phyloP scores from a whole-genome alignment of 2,113 vertebrate genomes.

The Ascaphus truei region DNA sequence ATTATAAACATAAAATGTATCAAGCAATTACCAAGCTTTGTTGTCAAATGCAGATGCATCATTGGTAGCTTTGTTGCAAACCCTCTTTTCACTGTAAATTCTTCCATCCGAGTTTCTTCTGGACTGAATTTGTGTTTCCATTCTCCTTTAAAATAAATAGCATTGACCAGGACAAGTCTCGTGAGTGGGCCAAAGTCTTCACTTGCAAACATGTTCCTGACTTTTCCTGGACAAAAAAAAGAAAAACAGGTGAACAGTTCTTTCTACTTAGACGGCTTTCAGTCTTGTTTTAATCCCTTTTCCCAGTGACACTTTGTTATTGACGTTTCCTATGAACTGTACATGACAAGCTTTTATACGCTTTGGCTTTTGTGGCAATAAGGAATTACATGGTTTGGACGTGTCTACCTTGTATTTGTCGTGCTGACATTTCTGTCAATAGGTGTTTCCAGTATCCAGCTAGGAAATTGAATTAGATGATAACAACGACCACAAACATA shows the following conservation, averaged over 20 bases:
- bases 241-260: not conserved
- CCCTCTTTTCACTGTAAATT: constrained; percentile 46
- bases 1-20: not conserved
- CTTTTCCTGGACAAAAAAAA: constrained; percentile 42
- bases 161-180: constrained; percentile 52
- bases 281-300: not conserved
- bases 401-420: constrained; percentile 21
- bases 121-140: constrained; percentile 51
- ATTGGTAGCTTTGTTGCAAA: constrained; percentile 34
- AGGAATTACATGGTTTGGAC: constrained; percentile 9
- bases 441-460: constrained; percentile 7
- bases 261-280: too few relatives aligned
- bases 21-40: constrained; percentile 36
- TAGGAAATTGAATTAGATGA: constrained; percentile 14
- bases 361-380: not conserved
- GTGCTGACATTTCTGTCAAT: constrained; percentile 26
- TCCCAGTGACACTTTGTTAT: constrained; percentile 6
- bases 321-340: not conserved
- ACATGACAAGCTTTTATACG: constrained; percentile 27
- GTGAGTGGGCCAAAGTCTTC: constrained; percentile 50
- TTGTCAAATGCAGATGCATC: constrained; percentile 42
- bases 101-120: constrained; percentile 38
- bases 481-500: not conserved
- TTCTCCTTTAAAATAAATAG: constrained; percentile 50
- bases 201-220: constrained; percentile 47